Conservation (phyloP, 1,140 invertebrate genomes). For the Dendroctonus valens region DNA sequence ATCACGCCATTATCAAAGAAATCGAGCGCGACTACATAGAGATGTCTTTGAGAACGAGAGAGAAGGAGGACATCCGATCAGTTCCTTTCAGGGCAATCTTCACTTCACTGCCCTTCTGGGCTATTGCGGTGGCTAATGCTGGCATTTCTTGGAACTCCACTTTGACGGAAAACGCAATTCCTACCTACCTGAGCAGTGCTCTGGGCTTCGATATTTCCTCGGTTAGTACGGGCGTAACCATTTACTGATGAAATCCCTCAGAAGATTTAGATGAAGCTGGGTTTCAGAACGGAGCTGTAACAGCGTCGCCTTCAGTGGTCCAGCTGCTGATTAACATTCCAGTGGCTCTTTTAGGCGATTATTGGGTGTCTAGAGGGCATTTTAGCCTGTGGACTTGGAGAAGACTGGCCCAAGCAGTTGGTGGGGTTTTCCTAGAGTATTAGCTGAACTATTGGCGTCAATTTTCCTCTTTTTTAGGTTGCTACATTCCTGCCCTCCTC, state of each 20-base stretch:
- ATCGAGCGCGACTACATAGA: constrained; percentile 63
- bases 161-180: constrained; percentile 86
- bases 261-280: constrained; percentile 47
- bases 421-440: not conserved
- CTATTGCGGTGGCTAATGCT: constrained; percentile 64
- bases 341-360: constrained; percentile 6
- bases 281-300: constrained; percentile 48
- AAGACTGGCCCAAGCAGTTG: not conserved
- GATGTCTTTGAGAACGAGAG: constrained; percentile 38
- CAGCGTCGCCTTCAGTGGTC: not conserved
- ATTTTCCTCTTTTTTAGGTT: constrained; percentile 3
- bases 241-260: constrained; percentile 62
- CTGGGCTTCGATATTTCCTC: constrained; percentile 65
- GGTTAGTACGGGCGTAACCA: constrained; percentile 52
- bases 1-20: constrained; percentile 56
- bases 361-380: not conserved
- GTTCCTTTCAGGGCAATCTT: constrained; percentile 27
- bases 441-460: not conserved
- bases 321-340: not conserved
- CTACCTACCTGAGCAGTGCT: constrained; percentile 82
- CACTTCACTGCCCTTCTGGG: constrained; percentile 19
- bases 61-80: constrained; percentile 4
- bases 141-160: constrained; percentile 92
- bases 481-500: constrained; percentile 1
- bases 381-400: constrained; percentile 2